phyloP scores from a whole-genome alignment of 2,888 invertebrate species.

The Sminthurinus aureus region DNA sequence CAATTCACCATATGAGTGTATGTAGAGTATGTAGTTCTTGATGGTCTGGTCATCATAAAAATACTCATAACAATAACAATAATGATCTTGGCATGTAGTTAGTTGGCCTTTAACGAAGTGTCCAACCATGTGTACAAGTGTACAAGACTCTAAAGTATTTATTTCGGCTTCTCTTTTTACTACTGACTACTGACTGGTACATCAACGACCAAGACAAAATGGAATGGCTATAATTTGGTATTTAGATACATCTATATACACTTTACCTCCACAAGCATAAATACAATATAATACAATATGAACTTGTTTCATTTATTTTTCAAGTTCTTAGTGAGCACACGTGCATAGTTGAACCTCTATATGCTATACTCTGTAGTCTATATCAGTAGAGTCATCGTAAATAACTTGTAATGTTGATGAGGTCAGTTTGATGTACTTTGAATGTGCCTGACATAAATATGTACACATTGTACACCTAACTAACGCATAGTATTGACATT shows the following conservation, averaged over 20 bases:
- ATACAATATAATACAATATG: no score
- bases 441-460: no score
- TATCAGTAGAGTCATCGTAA: background rate
- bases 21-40: no score
- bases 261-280: no score
- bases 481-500: background rate
- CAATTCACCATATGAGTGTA: background rate
- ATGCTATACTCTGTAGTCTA: no score
- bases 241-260: no score
- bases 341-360: no score
- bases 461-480: background rate
- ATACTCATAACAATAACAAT: background rate
- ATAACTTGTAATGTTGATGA: background rate
- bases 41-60: no score
- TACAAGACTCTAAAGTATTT: background rate
- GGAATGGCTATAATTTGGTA: no score
- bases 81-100: background rate
- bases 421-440: background rate
- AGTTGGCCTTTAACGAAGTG: background rate
- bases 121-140: background rate
- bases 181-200: background rate
- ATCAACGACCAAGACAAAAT: no score
- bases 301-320: background rate
- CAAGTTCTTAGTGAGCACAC: background rate
- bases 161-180: constrained; percentile 1